These are phyloP conservation scores for Choristoneura fumiferana DNA, from an alignment of 1,140 invertebrate species.

Conservation along the genomic window DNA sequence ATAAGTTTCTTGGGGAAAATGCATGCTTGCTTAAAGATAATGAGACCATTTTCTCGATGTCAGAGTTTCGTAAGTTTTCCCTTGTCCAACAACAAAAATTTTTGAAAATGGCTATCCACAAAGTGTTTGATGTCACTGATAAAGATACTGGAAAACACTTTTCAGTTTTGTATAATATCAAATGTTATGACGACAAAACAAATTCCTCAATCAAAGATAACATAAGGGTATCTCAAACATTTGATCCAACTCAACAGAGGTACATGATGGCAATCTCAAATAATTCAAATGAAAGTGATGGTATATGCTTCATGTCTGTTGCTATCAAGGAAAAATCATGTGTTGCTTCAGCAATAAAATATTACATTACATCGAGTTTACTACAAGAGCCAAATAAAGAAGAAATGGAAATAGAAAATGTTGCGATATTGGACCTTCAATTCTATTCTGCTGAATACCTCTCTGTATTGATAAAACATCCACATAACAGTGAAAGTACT, in stretches of 20 bases:
- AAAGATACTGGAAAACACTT: slow-evolving; percentile 83
- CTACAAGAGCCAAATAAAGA: slow-evolving; percentile 47
- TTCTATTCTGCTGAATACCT: slow-evolving; percentile 90
- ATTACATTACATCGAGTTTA: slow-evolving; percentile 54
- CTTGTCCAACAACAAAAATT: slow-evolving; percentile 89
- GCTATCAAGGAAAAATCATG: slow-evolving; percentile 54
- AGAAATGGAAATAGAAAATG: slow-evolving; percentile 52
- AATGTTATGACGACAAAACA: slow-evolving; percentile 64
- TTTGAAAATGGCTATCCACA: slow-evolving; percentile 83
- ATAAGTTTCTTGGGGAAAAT: slow-evolving; percentile 86
- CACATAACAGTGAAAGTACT: slow-evolving; percentile 71
- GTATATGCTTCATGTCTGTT: slow-evolving; percentile 70
- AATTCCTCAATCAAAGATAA: slow-evolving; percentile 31
- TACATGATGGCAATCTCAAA: slow-evolving; percentile 65
- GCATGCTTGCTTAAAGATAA: slow-evolving; percentile 83
- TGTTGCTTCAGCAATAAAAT: slow-evolving; percentile 49
- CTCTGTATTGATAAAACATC: slow-evolving; percentile 85
- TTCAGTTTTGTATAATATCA: slow-evolving; percentile 70
- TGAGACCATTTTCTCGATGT: slow-evolving; percentile 82
- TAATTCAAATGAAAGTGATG: slow-evolving; percentile 39
- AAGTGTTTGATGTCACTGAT: slow-evolving; percentile 85
- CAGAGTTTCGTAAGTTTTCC: slow-evolving; percentile 87
- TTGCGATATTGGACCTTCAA: slow-evolving; percentile 83
- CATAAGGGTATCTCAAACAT: slow-evolving; percentile 68
- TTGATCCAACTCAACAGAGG: slow-evolving; percentile 56